Conservation (phyloP, 1,140 invertebrate species). For the Drosophila miranda region DNA sequence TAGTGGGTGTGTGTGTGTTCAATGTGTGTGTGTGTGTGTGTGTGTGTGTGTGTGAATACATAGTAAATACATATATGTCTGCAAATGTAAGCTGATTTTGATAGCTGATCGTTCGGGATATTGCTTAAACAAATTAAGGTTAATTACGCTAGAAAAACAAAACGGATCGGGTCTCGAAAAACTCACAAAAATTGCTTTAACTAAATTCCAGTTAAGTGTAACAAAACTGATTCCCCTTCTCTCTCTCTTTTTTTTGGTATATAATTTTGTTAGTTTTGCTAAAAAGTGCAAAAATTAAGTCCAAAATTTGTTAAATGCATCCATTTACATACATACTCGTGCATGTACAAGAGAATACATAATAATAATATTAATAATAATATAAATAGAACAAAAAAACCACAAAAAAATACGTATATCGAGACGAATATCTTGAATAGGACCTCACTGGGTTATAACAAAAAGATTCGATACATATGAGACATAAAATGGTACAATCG, state of each 20-base stretch:
- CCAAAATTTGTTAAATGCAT: conserved; percentile 31
- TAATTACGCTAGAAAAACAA: conserved; percentile 61
- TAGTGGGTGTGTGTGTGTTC: conserved; percentile 35
- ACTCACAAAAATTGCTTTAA: conserved; percentile 59
- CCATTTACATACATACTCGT: conserved; percentile 16
- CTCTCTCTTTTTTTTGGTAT: background rate
- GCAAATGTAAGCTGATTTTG: conserved; percentile 5
- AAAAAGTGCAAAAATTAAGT: conserved; percentile 36
- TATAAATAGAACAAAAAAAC: conserved; percentile 7
- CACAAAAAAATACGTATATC: conserved; percentile 5
- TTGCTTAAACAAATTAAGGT: conserved; percentile 28
- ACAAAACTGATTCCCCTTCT: conserved; percentile 7
- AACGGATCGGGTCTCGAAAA: conserved; percentile 6
- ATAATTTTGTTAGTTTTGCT: conserved; percentile 23
- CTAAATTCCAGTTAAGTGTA: conserved; percentile 58
- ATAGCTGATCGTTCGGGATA: conserved; percentile 3
- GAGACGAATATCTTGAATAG: conserved; percentile 17
- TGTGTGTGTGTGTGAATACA: conserved; percentile 3
- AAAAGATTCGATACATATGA: conserved; percentile 9
- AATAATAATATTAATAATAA: conserved; percentile 1
- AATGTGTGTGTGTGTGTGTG: conserved; percentile 17
- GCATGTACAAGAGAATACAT: background rate
- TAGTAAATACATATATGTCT: conserved; percentile 11
- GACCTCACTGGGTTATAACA: conserved; percentile 21
- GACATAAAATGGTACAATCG: background rate